phyloP scores from a whole-genome alignment of 2,797 vertebrate genomes.

The Cryptoblepharus egeriae region DNA sequence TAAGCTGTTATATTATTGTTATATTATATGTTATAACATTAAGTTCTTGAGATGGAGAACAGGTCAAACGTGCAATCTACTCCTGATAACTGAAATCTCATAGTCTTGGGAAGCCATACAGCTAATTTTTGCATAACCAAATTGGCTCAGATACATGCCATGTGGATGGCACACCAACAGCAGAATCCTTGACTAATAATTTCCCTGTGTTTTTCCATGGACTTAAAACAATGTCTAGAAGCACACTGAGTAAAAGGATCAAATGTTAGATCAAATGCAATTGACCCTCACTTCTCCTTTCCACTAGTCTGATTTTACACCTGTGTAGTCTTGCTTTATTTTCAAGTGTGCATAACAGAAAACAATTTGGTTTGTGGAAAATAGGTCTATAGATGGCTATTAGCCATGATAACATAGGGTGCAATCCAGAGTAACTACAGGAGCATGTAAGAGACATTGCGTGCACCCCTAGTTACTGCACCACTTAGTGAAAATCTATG shows the following conservation, averaged over 20 bases:
- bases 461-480: too few relatives aligned
- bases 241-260: neutral
- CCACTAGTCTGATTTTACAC: neutral
- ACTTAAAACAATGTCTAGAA: neutral
- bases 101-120: neutral
- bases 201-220: neutral
- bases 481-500: too few relatives aligned
- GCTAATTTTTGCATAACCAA: neutral
- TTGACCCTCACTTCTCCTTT: neutral
- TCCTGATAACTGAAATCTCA: neutral
- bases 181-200: neutral
- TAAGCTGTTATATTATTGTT: too few relatives aligned
- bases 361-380: neutral
- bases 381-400: constrained; percentile 2
- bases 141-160: neutral
- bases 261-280: neutral
- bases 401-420: constrained; percentile 8
- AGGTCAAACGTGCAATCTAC: neutral
- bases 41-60: neutral
- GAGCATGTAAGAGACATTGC: too few relatives aligned
- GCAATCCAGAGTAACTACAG: too few relatives aligned
- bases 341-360: constrained; percentile 6
- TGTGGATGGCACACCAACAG: neutral
- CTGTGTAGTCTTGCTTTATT: neutral
- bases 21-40: too few relatives aligned